phyloP scores from a whole-genome alignment of 1,140 invertebrate species.

The Sipha flava region DNA sequence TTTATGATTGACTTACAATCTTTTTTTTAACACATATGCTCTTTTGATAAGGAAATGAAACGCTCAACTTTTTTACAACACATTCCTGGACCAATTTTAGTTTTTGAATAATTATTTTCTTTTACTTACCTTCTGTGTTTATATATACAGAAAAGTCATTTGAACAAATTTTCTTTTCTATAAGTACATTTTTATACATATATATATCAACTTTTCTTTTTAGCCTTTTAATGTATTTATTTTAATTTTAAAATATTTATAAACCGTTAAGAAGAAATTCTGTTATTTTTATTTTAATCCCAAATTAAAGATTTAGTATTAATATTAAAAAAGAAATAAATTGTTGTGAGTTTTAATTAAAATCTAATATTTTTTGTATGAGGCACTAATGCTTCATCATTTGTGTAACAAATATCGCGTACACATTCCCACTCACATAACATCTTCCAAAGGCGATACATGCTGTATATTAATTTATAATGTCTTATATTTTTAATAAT shows the following conservation, averaged over 20 bases:
- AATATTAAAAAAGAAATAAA: constrained; percentile 6
- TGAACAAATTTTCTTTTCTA: background rate
- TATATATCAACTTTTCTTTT: background rate
- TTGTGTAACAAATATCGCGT: background rate
- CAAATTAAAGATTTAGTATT: constrained; percentile 8
- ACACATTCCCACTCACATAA: background rate
- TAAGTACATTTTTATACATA: background rate
- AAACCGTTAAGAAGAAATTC: constrained; percentile 18
- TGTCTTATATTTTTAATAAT: background rate
- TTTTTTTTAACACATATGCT: background rate
- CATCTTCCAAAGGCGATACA: background rate
- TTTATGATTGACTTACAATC: background rate
- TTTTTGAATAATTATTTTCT: background rate
- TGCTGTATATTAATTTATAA: constrained; percentile 11
- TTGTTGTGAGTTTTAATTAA: constrained; percentile 26
- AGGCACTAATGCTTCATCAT: background rate
- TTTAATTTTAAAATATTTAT: constrained; percentile 33
- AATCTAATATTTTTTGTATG: constrained; percentile 20
- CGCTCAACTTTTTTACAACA: constrained; percentile 26
- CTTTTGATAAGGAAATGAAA: background rate
- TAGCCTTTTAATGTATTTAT: constrained; percentile 24
- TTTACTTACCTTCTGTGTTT: background rate
- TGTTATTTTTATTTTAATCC: constrained; percentile 24
- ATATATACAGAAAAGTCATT: background rate
- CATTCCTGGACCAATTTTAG: constrained; percentile 14